phyloP scores from a whole-genome alignment of 1,140 invertebrate species.

The Lordiphosa collinella region DNA sequence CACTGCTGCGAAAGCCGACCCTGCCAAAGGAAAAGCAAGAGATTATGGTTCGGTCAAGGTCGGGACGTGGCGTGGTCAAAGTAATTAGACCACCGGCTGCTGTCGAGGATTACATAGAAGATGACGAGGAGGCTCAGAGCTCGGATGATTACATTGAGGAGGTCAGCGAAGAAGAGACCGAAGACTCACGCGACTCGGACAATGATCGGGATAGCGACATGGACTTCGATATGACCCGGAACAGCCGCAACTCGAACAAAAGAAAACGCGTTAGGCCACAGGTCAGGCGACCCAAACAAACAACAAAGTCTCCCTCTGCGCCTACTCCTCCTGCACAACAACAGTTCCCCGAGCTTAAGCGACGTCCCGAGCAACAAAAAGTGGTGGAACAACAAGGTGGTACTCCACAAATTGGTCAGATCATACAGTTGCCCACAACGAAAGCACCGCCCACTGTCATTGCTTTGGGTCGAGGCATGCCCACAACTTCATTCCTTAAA shows the following conservation, averaged over 20 bases:
- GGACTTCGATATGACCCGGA: slow-evolving; percentile 65
- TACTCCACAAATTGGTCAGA: slow-evolving; percentile 43
- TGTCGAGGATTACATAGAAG: slow-evolving; percentile 47
- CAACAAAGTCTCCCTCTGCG: slow-evolving; percentile 2
- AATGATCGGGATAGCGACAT: slow-evolving; percentile 78
- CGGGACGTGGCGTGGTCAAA: slow-evolving; percentile 26
- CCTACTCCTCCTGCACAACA: not conserved
- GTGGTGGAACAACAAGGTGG: slow-evolving; percentile 2
- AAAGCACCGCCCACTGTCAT: slow-evolving; percentile 48
- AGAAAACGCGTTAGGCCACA: slow-evolving; percentile 45
- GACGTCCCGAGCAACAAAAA: slow-evolving; percentile 31
- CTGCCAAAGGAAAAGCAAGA: slow-evolving; percentile 32
- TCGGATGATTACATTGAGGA: slow-evolving; percentile 76
- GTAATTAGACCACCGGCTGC: slow-evolving; percentile 28
- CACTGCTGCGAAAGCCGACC: slow-evolving; percentile 15
- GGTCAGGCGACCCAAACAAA: slow-evolving; percentile 6
- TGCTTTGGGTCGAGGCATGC: slow-evolving; percentile 42
- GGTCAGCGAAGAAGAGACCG: slow-evolving; percentile 50
- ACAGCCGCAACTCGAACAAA: slow-evolving; percentile 55
- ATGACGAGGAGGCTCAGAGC: slow-evolving; percentile 55
- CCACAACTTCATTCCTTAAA: slow-evolving; percentile 54
- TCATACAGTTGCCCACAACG: slow-evolving; percentile 34
- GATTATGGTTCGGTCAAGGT: slow-evolving; percentile 9
- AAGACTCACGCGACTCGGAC: slow-evolving; percentile 62
- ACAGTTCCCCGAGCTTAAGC: slow-evolving; percentile 32